Evolutionary conservation across 2,888 invertebrate genomes (phyloP).

Genomic region (Eupeodes luniger): DNA sequence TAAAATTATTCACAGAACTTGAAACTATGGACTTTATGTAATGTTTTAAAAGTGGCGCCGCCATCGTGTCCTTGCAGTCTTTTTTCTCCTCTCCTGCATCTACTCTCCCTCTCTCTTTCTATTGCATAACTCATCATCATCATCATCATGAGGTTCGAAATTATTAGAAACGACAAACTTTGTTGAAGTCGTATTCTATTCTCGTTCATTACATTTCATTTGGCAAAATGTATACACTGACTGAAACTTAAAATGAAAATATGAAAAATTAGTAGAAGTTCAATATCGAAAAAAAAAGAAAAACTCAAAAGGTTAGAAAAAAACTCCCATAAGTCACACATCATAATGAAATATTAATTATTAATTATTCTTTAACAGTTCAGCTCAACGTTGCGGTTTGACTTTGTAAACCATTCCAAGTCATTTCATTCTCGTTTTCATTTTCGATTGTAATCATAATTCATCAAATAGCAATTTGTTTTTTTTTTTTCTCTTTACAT

Average conservation of each 20-base stretch:
- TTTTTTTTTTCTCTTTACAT: slow-evolving; percentile 14
- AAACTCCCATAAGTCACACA: slow-evolving; percentile 21
- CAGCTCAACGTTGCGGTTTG: too few relatives aligned
- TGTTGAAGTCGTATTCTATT: not conserved
- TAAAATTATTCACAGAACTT: not conserved
- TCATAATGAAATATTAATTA: slow-evolving; percentile 10
- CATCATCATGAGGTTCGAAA: too few relatives aligned
- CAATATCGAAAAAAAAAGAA: not conserved
- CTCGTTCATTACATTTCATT: slow-evolving; percentile 26
- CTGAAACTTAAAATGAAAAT: not conserved
- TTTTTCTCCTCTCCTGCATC: too few relatives aligned
- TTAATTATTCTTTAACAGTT: not conserved
- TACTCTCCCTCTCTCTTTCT: not conserved
- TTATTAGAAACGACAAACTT: not conserved
- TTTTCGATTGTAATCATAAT: slow-evolving; percentile 42
- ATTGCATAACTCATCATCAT: not conserved
- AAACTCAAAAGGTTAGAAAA: not conserved
- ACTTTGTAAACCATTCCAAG: slow-evolving; percentile 1
- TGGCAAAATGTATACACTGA: not conserved
- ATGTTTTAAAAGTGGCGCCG: slow-evolving; percentile 13
- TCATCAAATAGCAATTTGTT: slow-evolving; percentile 27
- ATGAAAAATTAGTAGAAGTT: not conserved
- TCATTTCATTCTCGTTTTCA: slow-evolving; percentile 47
- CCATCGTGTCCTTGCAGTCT: slow-evolving; percentile 10
- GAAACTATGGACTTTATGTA: not conserved